phyloP scores from a whole-genome alignment of 2,113 vertebrate genomes.

The Marcusenius ussheri region DNA sequence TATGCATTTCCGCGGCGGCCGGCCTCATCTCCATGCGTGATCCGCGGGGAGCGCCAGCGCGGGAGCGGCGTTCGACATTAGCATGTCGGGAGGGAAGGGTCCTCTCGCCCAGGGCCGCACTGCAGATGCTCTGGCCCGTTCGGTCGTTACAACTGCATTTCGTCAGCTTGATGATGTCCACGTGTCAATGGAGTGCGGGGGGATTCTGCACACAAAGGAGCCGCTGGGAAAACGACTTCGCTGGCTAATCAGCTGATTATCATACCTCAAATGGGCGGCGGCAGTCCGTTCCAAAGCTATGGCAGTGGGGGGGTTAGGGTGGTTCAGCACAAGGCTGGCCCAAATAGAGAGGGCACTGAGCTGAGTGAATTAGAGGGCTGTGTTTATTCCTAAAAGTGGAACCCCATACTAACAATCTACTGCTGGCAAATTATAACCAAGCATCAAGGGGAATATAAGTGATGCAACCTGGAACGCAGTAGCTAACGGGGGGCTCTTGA shows the following conservation, averaged over 20 bases:
- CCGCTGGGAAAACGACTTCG: conserved; percentile 97
- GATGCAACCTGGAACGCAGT: not conserved
- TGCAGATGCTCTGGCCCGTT: conserved; percentile 97
- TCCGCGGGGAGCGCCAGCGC: conserved; percentile 89
- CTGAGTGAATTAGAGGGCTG: conserved; percentile 21
- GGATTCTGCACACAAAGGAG: conserved; percentile 99
- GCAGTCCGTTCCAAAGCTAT: conserved; percentile 68
- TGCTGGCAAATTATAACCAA: not conserved
- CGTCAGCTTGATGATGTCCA: conserved; percentile 99
- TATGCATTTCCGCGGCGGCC: conserved; percentile 88
- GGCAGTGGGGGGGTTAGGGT: conserved; percentile 40
- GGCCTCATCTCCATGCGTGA: conserved; percentile 77
- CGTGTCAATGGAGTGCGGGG: conserved; percentile 99
- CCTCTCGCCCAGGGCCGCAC: conserved; percentile 82
- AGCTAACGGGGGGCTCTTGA: not conserved
- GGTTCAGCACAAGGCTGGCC: conserved; percentile 48
- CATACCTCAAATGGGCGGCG: conserved; percentile 92
- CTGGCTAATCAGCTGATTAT: conserved; percentile 99
- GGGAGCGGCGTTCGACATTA: conserved; percentile 98
- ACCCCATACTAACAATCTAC: not conserved
- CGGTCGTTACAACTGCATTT: conserved; percentile 99
- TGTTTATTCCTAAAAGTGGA: not conserved
- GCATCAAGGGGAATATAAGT: not conserved
- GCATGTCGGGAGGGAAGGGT: conserved; percentile 93
- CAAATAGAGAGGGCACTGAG: conserved; percentile 45